phyloP scores from a whole-genome alignment of 2,113 vertebrate species.

The Pionites leucogaster region DNA sequence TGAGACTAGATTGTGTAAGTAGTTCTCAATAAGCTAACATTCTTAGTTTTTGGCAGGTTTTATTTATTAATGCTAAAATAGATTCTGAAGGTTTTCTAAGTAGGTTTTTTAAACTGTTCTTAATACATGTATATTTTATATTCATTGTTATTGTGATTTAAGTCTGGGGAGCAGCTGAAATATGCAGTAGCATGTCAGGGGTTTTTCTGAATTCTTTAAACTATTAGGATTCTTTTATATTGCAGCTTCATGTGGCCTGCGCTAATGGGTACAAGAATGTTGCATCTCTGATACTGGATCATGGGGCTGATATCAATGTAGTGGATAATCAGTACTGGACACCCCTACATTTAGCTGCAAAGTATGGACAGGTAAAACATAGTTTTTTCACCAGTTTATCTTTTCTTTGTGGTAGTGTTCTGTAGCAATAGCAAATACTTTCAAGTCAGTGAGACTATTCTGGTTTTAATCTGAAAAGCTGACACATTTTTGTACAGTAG shows the following conservation, averaged over 20 bases:
- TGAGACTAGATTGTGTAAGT: neutral
- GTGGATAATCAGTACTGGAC: slow-evolving; percentile 87
- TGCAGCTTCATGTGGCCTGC: slow-evolving; percentile 89
- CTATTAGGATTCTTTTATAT: neutral
- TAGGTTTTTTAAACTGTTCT: neutral
- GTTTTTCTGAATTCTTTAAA: neutral
- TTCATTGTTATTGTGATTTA: neutral
- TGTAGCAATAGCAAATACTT: neutral
- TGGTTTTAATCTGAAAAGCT: neutral
- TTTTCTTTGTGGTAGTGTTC: neutral
- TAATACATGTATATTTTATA: neutral
- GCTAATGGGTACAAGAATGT: slow-evolving; percentile 91
- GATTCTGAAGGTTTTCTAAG: neutral
- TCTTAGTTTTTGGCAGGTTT: neutral
- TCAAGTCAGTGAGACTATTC: neutral
- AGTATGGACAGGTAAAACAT: slow-evolving; percentile 89
- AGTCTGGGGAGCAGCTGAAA: neutral
- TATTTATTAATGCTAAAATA: neutral
- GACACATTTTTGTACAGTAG: neutral
- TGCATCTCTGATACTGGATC: slow-evolving; percentile 80
- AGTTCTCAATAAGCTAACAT: neutral
- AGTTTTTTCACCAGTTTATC: neutral
- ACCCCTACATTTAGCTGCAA: slow-evolving; percentile 92
- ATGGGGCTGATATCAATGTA: slow-evolving; percentile 81
- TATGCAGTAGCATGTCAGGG: fast-evolving